Conservation (phyloP, 2,888 invertebrate species). For the Timema cristinae region DNA sequence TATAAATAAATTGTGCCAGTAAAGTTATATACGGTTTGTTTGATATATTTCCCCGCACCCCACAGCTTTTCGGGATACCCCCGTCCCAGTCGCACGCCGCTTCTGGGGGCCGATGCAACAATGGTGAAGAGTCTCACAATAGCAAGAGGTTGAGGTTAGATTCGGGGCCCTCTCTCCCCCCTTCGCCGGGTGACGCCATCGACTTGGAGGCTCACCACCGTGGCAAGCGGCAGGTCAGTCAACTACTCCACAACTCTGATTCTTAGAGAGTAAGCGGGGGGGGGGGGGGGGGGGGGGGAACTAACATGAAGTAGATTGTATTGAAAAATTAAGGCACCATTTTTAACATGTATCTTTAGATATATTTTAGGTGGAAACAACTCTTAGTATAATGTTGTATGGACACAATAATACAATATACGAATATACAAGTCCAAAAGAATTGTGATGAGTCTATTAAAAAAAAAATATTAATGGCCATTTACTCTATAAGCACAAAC, state of each 20-base stretch:
- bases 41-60: constrained; percentile 18
- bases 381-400: no score
- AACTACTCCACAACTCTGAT: background rate
- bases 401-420: no score
- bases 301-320: constrained; percentile 12
- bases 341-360: no score
- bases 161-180: constrained; percentile 18
- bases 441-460: no score
- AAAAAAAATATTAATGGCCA: no score
- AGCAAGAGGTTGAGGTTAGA: constrained; percentile 30
- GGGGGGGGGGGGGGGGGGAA: background rate
- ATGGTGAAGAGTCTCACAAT: constrained; percentile 33
- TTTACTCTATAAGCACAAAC: no score
- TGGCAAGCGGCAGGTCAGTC: constrained; percentile 29
- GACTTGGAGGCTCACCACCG: constrained; percentile 26
- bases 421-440: no score
- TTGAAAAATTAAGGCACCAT: background rate
- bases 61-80: background rate
- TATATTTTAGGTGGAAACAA: no score
- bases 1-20: no score
- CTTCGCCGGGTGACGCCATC: constrained; percentile 24
- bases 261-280: background rate
- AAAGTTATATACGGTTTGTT: background rate
- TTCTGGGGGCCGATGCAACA: constrained; percentile 21
- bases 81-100: constrained; percentile 19